Percentiles rank a stretch among this genome's conserved stretches.
These are phyloP conservation scores for Amblyornis subalaris DNA, from an alignment of 2,113 vertebrate species.

Conservation along the genomic window DNA sequence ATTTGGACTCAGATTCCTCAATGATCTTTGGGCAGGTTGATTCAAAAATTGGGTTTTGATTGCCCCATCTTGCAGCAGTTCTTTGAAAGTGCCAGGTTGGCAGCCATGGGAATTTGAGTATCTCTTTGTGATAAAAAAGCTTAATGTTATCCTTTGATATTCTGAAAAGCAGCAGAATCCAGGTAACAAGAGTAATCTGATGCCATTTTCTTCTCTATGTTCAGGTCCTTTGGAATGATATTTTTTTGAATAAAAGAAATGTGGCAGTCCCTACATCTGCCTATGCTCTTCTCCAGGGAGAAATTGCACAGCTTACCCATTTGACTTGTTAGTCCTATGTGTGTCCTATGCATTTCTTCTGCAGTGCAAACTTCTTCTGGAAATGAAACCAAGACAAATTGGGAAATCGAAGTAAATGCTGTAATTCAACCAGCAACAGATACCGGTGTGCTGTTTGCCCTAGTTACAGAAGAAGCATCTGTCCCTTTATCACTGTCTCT, in stretches of 20 bases:
- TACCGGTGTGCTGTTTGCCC: slow-evolving; percentile 86
- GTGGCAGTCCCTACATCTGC: neutral
- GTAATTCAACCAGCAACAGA: slow-evolving; percentile 82
- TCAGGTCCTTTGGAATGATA: neutral
- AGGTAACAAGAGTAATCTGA: neutral
- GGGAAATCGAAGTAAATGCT: slow-evolving; percentile 80
- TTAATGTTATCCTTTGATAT: neutral
- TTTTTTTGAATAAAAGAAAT: neutral
- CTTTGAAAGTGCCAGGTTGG: neutral
- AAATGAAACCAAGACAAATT: slow-evolving; percentile 64
- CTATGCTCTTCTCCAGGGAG: neutral
- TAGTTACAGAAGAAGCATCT: slow-evolving; percentile 75
- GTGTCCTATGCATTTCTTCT: neutral
- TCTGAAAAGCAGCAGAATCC: neutral
- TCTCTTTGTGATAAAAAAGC: neutral
- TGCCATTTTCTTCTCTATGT: neutral
- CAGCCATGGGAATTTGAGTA: neutral
- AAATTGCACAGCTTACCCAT: neutral
- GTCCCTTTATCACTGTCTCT: slow-evolving; percentile 86
- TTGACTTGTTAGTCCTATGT: neutral
- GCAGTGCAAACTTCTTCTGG: slow-evolving; percentile 50
- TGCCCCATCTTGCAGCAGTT: neutral
- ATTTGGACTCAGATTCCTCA: neutral
- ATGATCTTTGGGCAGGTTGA: neutral
- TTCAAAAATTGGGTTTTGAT: neutral